Evolutionary conservation across 2,888 invertebrate species (phyloP), one percentile per base, ranked within the genome.

Genomic region (Dryomyza anilis): DNA sequence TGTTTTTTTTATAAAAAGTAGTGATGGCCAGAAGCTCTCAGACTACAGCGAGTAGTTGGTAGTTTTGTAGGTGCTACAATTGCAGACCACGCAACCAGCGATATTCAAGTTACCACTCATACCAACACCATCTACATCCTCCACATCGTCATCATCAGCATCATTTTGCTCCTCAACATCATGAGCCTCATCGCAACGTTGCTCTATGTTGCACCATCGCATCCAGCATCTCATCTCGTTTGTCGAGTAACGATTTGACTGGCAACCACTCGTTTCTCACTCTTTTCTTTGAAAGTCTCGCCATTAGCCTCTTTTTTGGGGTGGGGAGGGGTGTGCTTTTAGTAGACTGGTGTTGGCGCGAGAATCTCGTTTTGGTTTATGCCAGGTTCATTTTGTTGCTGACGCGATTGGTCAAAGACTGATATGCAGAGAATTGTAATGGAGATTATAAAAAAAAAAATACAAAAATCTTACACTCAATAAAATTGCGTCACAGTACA

Each of bases 401-500:
- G n/a, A 57, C 57, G 57, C 57, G 57, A 63, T 63, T 63, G 63
- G 63, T 63, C 63, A 56, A 50, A 45, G 57, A 29, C 63, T 57
- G 63, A 63, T 63, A 63, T 33, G 43, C 25, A 50, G 14, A 21
- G 23, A 55, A n/a, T n/a, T n/a, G n/a, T n/a, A n/a, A n/a, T n/a
- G n/a, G n/a, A n/a, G n/a, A n/a, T n/a, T n/a, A n/a, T n/a, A n/a
- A n/a, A n/a, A n/a, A 43, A 39, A 50, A 25, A 25, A 56, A 56
- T 23, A 56, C 23, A 21, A 56, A 12, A 25, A 16, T 25, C 43
- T 39, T 39, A 56, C 39, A 36, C 19, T 39, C 33, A 12, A 14
- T 48, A 46, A 39, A 16, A 43, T 39, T 14, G 30, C 43, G 21
- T 59, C 59, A 48, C n/a, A n/a, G n/a, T n/a, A n/a, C n/a, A n/a